Evolutionary conservation across 2,888 invertebrate genomes (phyloP).

Genomic region (Acrobeloides nanus): DNA sequence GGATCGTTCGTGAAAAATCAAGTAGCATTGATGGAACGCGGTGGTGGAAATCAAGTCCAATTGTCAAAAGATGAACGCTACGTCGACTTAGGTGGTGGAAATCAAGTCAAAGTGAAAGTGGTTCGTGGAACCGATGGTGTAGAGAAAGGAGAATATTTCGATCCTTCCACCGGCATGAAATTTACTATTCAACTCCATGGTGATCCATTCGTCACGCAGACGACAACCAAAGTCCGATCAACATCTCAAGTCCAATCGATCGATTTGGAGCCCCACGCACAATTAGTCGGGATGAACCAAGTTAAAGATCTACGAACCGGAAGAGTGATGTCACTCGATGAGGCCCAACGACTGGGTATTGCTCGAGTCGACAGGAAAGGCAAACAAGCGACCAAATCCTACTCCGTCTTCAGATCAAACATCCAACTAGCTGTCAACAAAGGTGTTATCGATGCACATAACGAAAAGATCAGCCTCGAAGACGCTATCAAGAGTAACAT

Average conservation of each 20-base stretch:
- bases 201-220: constrained; percentile 53
- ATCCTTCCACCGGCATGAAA: constrained; percentile 53
- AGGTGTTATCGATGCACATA: constrained; percentile 67
- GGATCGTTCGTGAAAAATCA: constrained; percentile 12
- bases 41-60: constrained; percentile 8
- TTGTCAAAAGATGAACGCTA: constrained; percentile 14
- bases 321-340: constrained; percentile 48
- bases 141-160: constrained; percentile 53
- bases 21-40: constrained; percentile 15
- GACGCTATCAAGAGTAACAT: constrained; percentile 64
- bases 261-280: constrained; percentile 53
- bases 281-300: constrained; percentile 53
- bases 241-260: constrained; percentile 53
- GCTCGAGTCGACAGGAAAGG: constrained; percentile 54
- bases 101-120: constrained; percentile 52
- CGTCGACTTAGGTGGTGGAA: constrained; percentile 53
- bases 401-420: constrained; percentile 52
- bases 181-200: constrained; percentile 53
- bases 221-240: constrained; percentile 53
- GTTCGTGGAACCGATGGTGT: constrained; percentile 44
- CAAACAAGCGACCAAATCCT: constrained; percentile 50
- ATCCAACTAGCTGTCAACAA: constrained; percentile 65
- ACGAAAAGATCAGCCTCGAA: constrained; percentile 62
- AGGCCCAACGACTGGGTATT: constrained; percentile 53
- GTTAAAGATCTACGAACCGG: constrained; percentile 50